These are phyloP conservation scores for Lordiphosa collinella DNA, from an alignment of 1,140 invertebrate species.

Conservation along the genomic window DNA sequence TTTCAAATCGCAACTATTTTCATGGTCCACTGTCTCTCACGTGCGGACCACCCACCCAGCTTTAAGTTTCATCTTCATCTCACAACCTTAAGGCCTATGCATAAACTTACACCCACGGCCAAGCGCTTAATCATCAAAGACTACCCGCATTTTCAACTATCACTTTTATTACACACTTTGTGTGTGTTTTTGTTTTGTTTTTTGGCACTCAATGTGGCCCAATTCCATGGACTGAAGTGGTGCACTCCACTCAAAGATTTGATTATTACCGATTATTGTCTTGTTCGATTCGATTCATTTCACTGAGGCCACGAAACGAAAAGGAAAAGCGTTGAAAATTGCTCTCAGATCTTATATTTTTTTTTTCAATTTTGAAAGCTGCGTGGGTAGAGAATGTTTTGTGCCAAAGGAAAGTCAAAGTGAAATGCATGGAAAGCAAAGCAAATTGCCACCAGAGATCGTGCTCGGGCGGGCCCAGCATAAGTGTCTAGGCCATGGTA, in stretches of 20 bases:
- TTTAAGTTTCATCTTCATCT: too few species aligned
- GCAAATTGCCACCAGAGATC: conserved; percentile 50
- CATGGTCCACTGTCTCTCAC: too few species aligned
- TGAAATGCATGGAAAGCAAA: conserved; percentile 72
- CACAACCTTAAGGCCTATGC: too few species aligned
- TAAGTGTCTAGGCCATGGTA: conserved; percentile 25
- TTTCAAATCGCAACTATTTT: too few species aligned
- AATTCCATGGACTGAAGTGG: conserved; percentile 61
- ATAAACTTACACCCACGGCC: too few species aligned
- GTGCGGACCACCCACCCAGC: too few species aligned
- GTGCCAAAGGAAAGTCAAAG: conserved; percentile 65
- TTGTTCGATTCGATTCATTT: conserved; percentile 51
- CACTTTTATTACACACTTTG: conserved; percentile 40
- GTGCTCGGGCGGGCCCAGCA: conserved; percentile 22
- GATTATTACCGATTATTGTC: conserved; percentile 57
- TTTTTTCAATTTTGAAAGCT: conserved; percentile 39
- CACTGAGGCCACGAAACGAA: conserved; percentile 37
- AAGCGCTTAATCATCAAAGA: conserved; percentile 3
- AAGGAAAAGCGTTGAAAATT: conserved; percentile 76
- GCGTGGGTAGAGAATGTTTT: conserved; percentile 56
- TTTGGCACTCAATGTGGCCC: conserved; percentile 65
- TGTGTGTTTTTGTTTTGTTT: neutral
- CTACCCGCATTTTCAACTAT: conserved; percentile 38
- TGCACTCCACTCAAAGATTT: conserved; percentile 25
- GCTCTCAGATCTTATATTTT: conserved; percentile 34